These are phyloP conservation scores for Glossosoma conforme DNA, from an alignment of 1,140 invertebrate species.

Conservation along the genomic window DNA sequence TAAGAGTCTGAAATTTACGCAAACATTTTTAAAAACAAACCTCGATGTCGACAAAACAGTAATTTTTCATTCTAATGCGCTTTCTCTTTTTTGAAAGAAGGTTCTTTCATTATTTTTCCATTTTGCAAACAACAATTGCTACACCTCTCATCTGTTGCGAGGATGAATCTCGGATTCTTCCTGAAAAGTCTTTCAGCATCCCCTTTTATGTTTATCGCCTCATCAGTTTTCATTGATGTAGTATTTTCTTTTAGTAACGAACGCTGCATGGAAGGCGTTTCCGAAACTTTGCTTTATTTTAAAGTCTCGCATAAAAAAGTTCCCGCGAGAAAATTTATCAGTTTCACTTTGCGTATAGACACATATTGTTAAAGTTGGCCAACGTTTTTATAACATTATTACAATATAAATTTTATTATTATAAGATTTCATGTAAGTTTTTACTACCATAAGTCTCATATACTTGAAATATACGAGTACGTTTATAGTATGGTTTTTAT, in stretches of 20 bases:
- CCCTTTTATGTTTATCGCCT: conserved; percentile 22
- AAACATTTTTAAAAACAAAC: conserved; percentile 7
- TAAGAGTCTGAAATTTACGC: background rate
- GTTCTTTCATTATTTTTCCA: conserved; percentile 13
- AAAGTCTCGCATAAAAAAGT: too few species aligned
- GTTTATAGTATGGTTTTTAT: too few species aligned
- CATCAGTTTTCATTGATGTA: conserved; percentile 26
- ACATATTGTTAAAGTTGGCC: too few species aligned
- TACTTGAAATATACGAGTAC: too few species aligned
- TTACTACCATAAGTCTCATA: too few species aligned
- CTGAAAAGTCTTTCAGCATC: conserved; percentile 15
- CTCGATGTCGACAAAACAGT: conserved; percentile 7
- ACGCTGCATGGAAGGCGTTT: background rate
- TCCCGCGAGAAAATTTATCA: too few species aligned
- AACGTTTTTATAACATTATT: too few species aligned
- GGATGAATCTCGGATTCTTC: conserved; percentile 18
- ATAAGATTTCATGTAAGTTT: too few species aligned
- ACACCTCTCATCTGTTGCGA: conserved; percentile 13
- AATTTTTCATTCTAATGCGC: background rate
- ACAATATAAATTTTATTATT: too few species aligned
- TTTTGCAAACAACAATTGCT: conserved; percentile 19
- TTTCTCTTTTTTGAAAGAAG: conserved; percentile 6
- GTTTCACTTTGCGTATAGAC: too few species aligned
- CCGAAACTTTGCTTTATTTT: background rate
- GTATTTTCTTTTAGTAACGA: conserved; percentile 21